Conservation (phyloP, 2,113 vertebrate genomes). For the Paedocypris sp. region DNA sequence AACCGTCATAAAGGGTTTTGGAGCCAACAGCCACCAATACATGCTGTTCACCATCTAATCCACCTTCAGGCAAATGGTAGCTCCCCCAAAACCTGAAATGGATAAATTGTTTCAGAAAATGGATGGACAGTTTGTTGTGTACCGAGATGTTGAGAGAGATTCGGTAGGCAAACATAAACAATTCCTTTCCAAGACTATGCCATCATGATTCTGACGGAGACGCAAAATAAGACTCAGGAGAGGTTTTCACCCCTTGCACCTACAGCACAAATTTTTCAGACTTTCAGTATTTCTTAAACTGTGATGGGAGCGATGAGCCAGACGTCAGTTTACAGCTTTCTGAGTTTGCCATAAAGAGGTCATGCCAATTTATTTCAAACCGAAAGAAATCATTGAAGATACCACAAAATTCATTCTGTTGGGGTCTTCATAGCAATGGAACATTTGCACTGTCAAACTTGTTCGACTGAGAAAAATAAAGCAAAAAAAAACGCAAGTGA, state of each 20-base stretch:
- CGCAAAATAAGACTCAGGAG: neutral
- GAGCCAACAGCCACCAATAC: too few relatives aligned
- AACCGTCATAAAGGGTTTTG: too few relatives aligned
- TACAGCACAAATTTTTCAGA: neutral
- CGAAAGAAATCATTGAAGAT: neutral
- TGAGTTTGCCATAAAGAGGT: slow-evolving; percentile 1
- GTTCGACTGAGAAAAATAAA: neutral
- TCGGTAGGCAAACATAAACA: too few relatives aligned
- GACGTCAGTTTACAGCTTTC: neutral
- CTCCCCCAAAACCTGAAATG: too few relatives aligned
- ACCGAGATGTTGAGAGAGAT: too few relatives aligned
- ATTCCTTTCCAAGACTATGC: too few relatives aligned
- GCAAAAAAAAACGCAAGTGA: neutral
- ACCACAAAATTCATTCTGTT: neutral
- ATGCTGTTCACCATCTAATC: too few relatives aligned
- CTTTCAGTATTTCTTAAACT: neutral
- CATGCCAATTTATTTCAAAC: neutral
- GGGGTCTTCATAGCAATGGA: slow-evolving; percentile 1
- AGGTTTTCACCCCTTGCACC: neutral
- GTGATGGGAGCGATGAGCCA: neutral
- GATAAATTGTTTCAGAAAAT: too few relatives aligned
- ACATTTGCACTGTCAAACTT: neutral
- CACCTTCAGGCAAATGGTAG: too few relatives aligned
- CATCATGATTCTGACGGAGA: neutral
- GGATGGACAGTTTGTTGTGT: too few relatives aligned